Percentiles rank a stretch among this genome's conserved stretches.
phyloP scores from a whole-genome alignment of 2,888 invertebrate species.

The Apodemia zela region DNA sequence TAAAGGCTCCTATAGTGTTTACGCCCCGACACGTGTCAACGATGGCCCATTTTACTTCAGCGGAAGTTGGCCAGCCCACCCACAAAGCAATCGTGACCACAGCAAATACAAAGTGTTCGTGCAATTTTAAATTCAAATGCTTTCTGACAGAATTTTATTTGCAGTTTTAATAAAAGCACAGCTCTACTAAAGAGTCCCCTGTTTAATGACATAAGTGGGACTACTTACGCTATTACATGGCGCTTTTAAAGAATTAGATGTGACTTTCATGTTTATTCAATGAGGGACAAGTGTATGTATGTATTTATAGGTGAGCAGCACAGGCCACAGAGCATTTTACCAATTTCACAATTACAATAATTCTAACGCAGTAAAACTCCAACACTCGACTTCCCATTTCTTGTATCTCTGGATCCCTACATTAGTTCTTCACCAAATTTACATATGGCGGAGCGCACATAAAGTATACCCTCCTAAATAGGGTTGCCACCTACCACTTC shows the following conservation, averaged over 20 bases:
- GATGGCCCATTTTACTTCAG: constrained; percentile 46
- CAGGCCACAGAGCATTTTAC: too few species aligned
- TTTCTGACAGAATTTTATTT: background rate
- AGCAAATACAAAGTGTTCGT: background rate
- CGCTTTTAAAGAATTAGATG: constrained; percentile 8
- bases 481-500: too few species aligned
- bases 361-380: background rate
- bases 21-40: constrained; percentile 34
- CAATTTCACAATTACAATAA: too few species aligned
- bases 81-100: constrained; percentile 33
- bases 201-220: constrained; percentile 10
- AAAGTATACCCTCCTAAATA: too few species aligned
- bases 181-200: background rate
- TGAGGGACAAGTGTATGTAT: background rate
- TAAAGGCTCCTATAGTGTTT: constrained; percentile 14
- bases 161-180: constrained; percentile 1
- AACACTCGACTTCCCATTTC: background rate
- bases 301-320: too few species aligned
- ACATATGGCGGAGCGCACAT: too few species aligned
- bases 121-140: constrained; percentile 6
- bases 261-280: background rate
- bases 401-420: background rate
- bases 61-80: constrained; percentile 46
- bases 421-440: too few species aligned
- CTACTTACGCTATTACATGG: constrained; percentile 11